Conservation (phyloP, 2,888 invertebrate species). For the Rhaphigaster nebulosa region DNA sequence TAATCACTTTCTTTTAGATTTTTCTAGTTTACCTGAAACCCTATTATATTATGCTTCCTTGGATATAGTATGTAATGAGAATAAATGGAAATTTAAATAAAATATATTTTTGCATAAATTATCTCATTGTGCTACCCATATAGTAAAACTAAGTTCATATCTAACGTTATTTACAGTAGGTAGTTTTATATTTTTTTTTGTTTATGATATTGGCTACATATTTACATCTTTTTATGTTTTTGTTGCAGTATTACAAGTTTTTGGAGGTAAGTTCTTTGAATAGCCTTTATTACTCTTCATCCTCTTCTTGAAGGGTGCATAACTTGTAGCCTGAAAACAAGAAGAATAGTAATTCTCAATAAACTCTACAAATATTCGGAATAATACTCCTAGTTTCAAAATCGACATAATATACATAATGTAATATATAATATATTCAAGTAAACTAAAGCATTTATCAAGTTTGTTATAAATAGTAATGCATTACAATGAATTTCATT, state of each 20-base stretch:
- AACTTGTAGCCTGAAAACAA: neutral
- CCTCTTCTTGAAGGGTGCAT: neutral
- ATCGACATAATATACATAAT: neutral
- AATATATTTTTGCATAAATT: neutral
- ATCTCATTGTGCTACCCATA: neutral
- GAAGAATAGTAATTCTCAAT: too few relatives aligned
- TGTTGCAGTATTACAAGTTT: neutral
- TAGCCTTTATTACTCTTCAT: neutral
- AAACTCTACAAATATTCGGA: neutral
- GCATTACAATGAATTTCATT: neutral
- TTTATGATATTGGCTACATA: neutral
- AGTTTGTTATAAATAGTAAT: neutral
- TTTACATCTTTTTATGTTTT: neutral
- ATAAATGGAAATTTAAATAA: neutral
- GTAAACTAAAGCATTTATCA: neutral
- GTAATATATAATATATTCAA: neutral
- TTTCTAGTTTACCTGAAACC: neutral
- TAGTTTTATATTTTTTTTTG: neutral
- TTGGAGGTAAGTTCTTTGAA: neutral
- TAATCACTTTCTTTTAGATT: neutral
- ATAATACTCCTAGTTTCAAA: neutral
- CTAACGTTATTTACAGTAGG: neutral
- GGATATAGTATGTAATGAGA: neutral
- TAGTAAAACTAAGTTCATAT: neutral
- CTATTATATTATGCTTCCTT: neutral